phyloP scores from a whole-genome alignment of 2,113 vertebrate genomes.

The Struthidea cinerea region DNA sequence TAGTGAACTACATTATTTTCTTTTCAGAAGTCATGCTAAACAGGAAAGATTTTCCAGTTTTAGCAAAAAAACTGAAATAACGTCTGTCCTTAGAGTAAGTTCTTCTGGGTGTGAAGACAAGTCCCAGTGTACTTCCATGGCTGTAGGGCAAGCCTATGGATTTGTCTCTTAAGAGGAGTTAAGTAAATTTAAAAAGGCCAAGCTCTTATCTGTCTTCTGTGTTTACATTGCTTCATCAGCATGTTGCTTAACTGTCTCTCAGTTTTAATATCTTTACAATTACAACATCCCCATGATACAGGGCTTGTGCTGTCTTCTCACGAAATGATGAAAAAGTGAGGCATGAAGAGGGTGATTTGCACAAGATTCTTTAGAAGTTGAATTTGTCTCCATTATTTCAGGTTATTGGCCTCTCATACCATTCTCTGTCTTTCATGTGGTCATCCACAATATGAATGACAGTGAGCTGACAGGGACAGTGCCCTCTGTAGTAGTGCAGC shows the following conservation, averaged over 20 bases:
- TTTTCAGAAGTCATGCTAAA: slow-evolving; percentile 9
- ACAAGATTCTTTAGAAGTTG: background rate
- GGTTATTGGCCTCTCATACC: background rate
- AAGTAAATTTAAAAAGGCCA: background rate
- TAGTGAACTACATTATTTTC: slow-evolving; percentile 33
- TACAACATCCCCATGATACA: background rate
- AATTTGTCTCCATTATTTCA: background rate
- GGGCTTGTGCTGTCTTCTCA: background rate
- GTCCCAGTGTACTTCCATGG: background rate
- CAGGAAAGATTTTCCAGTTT: slow-evolving; percentile 31
- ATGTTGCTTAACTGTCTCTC: background rate
- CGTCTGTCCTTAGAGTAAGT: background rate
- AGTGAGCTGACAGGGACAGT: background rate
- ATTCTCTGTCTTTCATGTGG: background rate
- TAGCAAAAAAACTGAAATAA: background rate
- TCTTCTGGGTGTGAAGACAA: background rate
- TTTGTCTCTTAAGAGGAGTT: background rate
- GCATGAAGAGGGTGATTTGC: background rate
- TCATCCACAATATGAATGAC: background rate
- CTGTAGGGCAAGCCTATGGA: background rate
- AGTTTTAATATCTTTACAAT: background rate
- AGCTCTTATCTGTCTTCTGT: background rate
- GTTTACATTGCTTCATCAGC: background rate
- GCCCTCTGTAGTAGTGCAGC: background rate
- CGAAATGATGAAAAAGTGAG: background rate